phyloP scores from a whole-genome alignment of 2,797 vertebrate species.

The Rhabdophis nuchalis region DNA sequence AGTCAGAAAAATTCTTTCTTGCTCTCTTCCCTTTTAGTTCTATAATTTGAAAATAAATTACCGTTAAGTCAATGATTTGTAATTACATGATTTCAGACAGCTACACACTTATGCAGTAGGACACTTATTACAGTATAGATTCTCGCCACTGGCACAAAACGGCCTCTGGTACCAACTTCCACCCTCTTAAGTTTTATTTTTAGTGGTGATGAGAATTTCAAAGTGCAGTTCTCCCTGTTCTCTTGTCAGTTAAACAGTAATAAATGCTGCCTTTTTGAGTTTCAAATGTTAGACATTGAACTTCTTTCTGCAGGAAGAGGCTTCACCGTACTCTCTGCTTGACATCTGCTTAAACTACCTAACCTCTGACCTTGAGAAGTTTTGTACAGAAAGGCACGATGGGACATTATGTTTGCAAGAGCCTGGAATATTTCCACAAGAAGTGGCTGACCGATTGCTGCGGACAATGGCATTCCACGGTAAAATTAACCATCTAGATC shows the following conservation, averaged over 20 bases:
- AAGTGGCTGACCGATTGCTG: conserved; percentile 93
- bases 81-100: neutral
- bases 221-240: neutral
- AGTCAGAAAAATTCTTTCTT: neutral
- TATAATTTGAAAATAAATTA: neutral
- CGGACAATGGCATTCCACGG: conserved; percentile 93
- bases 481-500: conserved; percentile 63
- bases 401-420: conserved; percentile 91
- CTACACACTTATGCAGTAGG: neutral
- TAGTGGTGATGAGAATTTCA: neutral
- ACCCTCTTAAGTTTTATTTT: neutral
- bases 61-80: neutral
- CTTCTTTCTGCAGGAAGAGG: conserved; percentile 80
- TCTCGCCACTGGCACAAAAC: neutral
- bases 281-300: conserved; percentile 11
- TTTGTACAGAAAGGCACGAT: conserved; percentile 90
- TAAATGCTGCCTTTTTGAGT: neutral
- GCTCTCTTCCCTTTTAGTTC: neutral
- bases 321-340: conserved; percentile 86
- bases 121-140: neutral
- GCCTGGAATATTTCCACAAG: conserved; percentile 93
- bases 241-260: neutral
- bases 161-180: neutral
- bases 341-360: conserved; percentile 92
- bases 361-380: conserved; percentile 88